These are phyloP conservation scores for Macquaria ambigua DNA, from an alignment of 2,113 vertebrate genomes.

Conservation along the genomic window DNA sequence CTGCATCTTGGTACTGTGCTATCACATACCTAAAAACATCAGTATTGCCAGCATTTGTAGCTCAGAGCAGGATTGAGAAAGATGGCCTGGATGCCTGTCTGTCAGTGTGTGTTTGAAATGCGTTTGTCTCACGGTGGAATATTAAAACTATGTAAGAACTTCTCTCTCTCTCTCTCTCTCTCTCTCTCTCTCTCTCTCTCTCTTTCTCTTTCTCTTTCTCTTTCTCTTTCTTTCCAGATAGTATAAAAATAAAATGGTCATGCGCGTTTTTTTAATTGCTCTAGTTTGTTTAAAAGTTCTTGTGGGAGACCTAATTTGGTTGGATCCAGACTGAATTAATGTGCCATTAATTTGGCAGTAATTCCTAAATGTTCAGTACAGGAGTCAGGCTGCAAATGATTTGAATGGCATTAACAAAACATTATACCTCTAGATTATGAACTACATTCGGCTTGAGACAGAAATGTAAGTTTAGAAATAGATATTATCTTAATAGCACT, in stretches of 20 bases:
- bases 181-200: too few species aligned
- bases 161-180: background rate
- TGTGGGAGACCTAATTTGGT: background rate
- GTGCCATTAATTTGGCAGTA: slow-evolving; percentile 27
- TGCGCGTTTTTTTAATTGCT: background rate
- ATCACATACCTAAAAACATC: background rate
- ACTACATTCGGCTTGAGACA: background rate
- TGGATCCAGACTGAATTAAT: slow-evolving; percentile 22
- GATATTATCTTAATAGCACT: background rate
- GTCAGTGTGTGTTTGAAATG: background rate
- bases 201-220: too few species aligned
- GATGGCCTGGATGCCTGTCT: background rate
- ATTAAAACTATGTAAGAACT: background rate
- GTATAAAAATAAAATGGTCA: background rate
- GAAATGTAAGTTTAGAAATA: background rate
- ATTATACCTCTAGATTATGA: background rate
- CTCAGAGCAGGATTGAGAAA: too few species aligned
- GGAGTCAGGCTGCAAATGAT: background rate
- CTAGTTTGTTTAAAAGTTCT: slow-evolving; percentile 14
- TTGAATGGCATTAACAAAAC: slow-evolving; percentile 2
- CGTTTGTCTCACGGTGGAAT: background rate
- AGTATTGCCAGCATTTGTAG: background rate
- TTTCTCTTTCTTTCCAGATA: too few species aligned
- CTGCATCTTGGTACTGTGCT: background rate
- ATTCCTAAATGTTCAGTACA: background rate